Evolutionary conservation across 2,797 vertebrate genomes (phyloP), one percentile per base, ranked within the genome.

Genomic region (Anguilla megastoma): DNA sequence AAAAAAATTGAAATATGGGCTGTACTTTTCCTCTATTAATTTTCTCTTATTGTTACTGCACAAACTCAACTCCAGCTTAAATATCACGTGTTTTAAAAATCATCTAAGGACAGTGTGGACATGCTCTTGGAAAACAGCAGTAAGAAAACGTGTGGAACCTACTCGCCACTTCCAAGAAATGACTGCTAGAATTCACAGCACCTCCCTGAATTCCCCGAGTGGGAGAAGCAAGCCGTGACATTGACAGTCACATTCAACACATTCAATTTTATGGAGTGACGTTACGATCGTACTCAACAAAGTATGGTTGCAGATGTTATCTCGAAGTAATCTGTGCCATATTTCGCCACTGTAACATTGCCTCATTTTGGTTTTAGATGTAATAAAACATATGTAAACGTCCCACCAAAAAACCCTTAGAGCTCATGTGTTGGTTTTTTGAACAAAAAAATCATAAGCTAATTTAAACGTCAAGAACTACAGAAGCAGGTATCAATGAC

Each of bases 141-240:
- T 48, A 5, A 50, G 45, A 45, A 82, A 48, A 82, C 45, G 79
- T 50, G 45, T 50, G 79, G 41, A 82, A 82, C 79, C 24, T 82
- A 48, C 45, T 82, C 12, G 79, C 79, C 41, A 82, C 45, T 82
- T 82, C 79, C 79, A 82, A 82, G 79, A 82, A 82, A 82, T 50
- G 41, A 82, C 79, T n/a, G 41, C 79, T 12, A 82, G 41, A 82
- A 82, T 82, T 82, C 79, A 82, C 79, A 82, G 79, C 79, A 50
- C 79, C 79, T 82, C 45, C 79, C 79, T 0, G 50, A 82, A 45
- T 82, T 82, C 79, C 45, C 27, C 45, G 45, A 82, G 21, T 50
- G 79, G 79, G 45, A 82, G 79, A 82, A 82, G 14, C 33, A 41
- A 41, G 7, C 45, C 21, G 21, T 82, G 45, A 21, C 79, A 24